Base-by-base conservation (phyloP, 1,140 invertebrate genomes). In the Meteorus sp. region DNA sequence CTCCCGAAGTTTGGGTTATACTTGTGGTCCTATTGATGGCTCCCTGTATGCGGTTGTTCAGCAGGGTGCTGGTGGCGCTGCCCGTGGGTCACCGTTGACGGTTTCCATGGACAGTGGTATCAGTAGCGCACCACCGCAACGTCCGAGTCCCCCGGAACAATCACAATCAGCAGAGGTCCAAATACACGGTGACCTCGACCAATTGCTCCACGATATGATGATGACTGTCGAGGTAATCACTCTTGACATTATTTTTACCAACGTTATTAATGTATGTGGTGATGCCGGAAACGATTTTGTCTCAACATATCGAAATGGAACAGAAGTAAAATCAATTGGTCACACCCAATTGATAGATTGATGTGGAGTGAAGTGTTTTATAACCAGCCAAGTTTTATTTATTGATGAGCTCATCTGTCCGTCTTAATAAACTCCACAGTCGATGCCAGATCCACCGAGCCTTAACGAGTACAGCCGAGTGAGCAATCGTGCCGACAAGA, bases 81-180 rank as follows among this genome's bases (percentile, higher is more conserved):
- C 81, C 47, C 83, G 85, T 35, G 82, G 85, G 58, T 86, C 85
- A 56, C 86, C 88, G 62, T 83, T 91, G 77, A 89, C 88, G 63
- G 88, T 89, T 68, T 92, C 89, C 68, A 91, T 91, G 87, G 90
- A 92, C 82, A 90, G 89, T 59, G 89, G 90, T 61, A 92, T 92
- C 63, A 90, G 89, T 65, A 90, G 88, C 54, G 70, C 81, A 74
- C 70, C 82, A 73, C 72, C 72, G 35, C 78, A 76, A 62, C 65
- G 74, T 71, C 70, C 76, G 48, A 81, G 77, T 64, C 76, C 77
- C 9, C 78, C 78, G 0, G 75, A 77, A 63, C 61, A 39, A 11
- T n/a, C 8, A 5, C 64, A 71, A 60, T 68, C 71, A 51, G 11
- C 65, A 56, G 73, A 73, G 15, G 74, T 55, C 56, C 74, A 76